These are phyloP conservation scores for Phasia obesa DNA, from an alignment of 2,888 invertebrate species.

Conservation along the genomic window DNA sequence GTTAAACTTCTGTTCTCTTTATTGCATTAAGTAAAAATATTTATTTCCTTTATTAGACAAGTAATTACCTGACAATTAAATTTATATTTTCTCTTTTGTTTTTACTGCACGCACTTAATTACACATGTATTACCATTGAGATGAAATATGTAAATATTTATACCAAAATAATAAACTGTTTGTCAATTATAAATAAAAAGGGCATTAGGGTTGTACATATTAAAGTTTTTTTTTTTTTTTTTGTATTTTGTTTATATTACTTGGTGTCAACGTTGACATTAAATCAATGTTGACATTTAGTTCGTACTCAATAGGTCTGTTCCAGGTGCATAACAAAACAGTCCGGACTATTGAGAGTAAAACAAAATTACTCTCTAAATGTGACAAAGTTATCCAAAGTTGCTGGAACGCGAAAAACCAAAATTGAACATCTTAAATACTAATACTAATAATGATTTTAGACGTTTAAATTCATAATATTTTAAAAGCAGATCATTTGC, in stretches of 20 bases:
- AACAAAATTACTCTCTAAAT: too few relatives aligned
- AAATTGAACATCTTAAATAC: too few relatives aligned
- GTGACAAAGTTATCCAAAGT: too few relatives aligned
- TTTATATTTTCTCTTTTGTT: slow-evolving; percentile 12
- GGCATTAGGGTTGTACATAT: neutral
- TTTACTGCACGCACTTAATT: slow-evolving; percentile 58
- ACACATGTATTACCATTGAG: slow-evolving; percentile 28
- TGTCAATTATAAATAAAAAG: slow-evolving; percentile 21
- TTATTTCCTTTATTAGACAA: slow-evolving; percentile 40
- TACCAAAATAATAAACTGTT: neutral
- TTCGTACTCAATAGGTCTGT: too few relatives aligned
- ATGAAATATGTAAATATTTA: slow-evolving; percentile 43
- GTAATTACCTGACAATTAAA: slow-evolving; percentile 35
- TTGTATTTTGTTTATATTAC: neutral
- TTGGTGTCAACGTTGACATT: neutral
- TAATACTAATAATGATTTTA: too few relatives aligned
- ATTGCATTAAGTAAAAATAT: too few relatives aligned
- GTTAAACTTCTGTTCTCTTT: too few relatives aligned
- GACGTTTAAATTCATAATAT: too few relatives aligned
- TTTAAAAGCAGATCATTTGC: too few relatives aligned
- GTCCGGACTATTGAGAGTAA: too few relatives aligned
- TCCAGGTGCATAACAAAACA: too few relatives aligned
- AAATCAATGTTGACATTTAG: slow-evolving; percentile 22
- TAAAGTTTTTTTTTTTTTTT: neutral
- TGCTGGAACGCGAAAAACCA: too few relatives aligned